These are phyloP conservation scores for Phasia obesa DNA, from an alignment of 2,888 invertebrate genomes.

Conservation along the genomic window DNA sequence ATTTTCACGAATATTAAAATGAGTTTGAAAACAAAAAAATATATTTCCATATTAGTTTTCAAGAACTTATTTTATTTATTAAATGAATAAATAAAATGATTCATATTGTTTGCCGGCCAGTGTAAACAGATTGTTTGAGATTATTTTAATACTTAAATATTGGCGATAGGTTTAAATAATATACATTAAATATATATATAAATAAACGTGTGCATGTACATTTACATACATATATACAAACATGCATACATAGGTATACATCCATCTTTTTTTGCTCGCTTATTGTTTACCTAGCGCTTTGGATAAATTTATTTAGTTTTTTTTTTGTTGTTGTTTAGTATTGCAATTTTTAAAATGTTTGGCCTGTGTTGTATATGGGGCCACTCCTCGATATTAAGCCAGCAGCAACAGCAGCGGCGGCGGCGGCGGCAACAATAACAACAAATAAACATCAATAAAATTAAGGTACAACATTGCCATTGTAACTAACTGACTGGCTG, in stretches of 20 bases:
- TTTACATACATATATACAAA: not conserved
- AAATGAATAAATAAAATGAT: constrained; percentile 7
- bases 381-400: constrained; percentile 69
- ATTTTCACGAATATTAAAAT: no score
- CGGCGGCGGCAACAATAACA: constrained; percentile 7
- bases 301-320: constrained; percentile 19
- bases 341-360: constrained; percentile 52
- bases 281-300: constrained; percentile 57
- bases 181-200: no score
- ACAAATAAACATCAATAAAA: constrained; percentile 47
- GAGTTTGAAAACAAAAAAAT: not conserved
- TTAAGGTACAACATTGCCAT: constrained; percentile 70
- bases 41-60: not conserved
- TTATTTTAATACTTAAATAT: constrained; percentile 54
- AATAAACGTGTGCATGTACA: not conserved
- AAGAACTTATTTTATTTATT: not conserved
- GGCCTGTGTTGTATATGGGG: constrained; percentile 65
- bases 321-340: constrained; percentile 25
- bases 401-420: constrained; percentile 30
- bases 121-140: constrained; percentile 53
- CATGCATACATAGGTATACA: no score
- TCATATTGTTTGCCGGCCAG: constrained; percentile 28
- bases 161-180: constrained; percentile 36
- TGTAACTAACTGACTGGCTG: constrained; percentile 53
- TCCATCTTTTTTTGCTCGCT: constrained; percentile 39